These are phyloP conservation scores for Microcebus ravelobensis DNA, from an alignment of 2,113 vertebrate genomes.

Conservation along the genomic window DNA sequence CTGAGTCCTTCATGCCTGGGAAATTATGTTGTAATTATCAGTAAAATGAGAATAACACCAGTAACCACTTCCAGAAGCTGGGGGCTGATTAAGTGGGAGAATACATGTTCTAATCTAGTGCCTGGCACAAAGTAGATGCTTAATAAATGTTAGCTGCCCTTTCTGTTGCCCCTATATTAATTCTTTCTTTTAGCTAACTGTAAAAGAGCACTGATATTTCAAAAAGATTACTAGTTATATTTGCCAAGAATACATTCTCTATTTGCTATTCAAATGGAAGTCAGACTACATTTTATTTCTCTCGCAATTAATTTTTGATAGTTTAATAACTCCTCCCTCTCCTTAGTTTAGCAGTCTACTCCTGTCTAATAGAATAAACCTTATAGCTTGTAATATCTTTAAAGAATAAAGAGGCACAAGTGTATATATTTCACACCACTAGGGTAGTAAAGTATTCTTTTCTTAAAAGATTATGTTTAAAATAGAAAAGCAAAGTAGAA, in stretches of 20 bases:
- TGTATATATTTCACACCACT: background rate
- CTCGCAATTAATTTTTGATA: background rate
- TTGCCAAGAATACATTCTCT: background rate
- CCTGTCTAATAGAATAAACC: background rate
- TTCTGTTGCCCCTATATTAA: background rate
- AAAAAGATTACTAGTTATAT: background rate
- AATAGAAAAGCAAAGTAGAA: background rate
- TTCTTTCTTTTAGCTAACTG: background rate
- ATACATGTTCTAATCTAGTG: background rate
- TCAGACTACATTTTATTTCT: background rate
- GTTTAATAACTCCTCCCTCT: background rate
- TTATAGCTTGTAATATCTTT: background rate
- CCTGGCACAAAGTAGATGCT: background rate
- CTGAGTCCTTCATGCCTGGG: background rate
- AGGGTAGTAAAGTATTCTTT: background rate
- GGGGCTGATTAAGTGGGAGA: background rate
- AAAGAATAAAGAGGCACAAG: background rate
- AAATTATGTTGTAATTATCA: background rate
- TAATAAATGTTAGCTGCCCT: background rate
- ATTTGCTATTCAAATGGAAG: conserved; percentile 11
- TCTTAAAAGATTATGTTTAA: background rate
- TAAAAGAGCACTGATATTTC: background rate
- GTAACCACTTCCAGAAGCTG: background rate
- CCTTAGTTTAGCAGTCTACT: background rate
- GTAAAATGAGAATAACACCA: background rate